Conservation (phyloP, 2,888 invertebrate genomes). For the Nephrotoma flavescens region DNA sequence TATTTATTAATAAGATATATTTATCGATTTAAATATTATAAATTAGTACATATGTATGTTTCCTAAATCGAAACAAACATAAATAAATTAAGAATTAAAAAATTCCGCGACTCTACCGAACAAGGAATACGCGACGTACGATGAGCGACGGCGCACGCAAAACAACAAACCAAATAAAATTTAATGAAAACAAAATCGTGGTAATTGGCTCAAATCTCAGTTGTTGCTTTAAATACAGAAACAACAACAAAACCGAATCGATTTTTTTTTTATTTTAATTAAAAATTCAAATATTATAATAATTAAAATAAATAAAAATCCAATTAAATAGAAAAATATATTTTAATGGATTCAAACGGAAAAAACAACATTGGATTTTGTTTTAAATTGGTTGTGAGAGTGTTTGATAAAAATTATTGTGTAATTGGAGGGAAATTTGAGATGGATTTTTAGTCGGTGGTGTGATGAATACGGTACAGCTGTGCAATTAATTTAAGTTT, state of each 20-base stretch:
- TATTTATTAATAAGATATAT: neutral
- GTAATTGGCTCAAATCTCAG: neutral
- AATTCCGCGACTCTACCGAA: neutral
- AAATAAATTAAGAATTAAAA: neutral
- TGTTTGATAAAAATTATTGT: neutral
- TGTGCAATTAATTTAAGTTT: too few relatives aligned
- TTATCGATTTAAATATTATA: neutral
- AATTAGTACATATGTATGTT: neutral
- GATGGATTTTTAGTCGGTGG: neutral
- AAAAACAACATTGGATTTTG: neutral
- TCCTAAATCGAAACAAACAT: neutral
- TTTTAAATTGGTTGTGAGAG: neutral
- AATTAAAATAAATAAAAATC: neutral
- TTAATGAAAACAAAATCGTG: neutral
- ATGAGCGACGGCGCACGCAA: neutral
- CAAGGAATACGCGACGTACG: neutral
- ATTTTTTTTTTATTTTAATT: neutral
- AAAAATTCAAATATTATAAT: neutral
- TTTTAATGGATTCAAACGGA: neutral
- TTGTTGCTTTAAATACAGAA: neutral
- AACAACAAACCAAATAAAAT: neutral
- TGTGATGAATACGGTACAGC: too few relatives aligned
- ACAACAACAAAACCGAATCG: neutral
- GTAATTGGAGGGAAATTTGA: neutral
- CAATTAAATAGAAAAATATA: neutral